A percentile compares a stretch with the other conserved stretches of the same genome.
These are phyloP conservation scores for Ceratina japonica DNA, from an alignment of 1,140 invertebrate species.

Conservation along the genomic window DNA sequence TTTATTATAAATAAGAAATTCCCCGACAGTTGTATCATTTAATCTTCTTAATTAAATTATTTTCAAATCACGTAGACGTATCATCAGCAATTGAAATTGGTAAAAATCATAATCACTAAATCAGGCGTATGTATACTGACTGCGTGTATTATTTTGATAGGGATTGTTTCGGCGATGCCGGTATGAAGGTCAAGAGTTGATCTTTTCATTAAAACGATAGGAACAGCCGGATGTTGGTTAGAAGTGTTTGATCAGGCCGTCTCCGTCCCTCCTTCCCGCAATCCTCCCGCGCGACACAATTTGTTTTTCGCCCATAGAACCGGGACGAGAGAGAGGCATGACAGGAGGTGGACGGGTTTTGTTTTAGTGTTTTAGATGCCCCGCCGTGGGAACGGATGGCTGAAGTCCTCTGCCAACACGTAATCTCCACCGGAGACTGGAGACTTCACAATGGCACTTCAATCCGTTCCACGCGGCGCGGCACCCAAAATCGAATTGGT, in stretches of 20 bases:
- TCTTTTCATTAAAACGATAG: constrained; percentile 47
- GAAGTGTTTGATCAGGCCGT: constrained; percentile 65
- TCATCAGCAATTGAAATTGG: no score
- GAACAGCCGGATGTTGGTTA: constrained; percentile 51
- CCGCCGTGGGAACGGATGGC: constrained; percentile 72
- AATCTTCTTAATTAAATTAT: not conserved
- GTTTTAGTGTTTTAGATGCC: constrained; percentile 74
- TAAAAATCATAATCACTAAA: constrained; percentile 23
- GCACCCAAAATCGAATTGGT: constrained; percentile 4
- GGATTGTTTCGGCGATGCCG: constrained; percentile 34
- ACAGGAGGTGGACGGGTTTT: constrained; percentile 62
- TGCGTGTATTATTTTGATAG: not conserved
- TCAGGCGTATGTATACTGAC: not conserved
- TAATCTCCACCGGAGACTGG: constrained; percentile 51
- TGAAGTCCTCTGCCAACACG: constrained; percentile 40
- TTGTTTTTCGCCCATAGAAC: constrained; percentile 61
- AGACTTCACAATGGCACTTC: constrained; percentile 61
- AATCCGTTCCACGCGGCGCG: constrained; percentile 1
- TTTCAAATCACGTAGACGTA: not conserved
- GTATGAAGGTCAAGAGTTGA: constrained; percentile 50
- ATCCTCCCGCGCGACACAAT: constrained; percentile 62
- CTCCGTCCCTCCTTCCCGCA: constrained; percentile 44
- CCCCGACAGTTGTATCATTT: no score
- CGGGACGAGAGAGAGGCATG: constrained; percentile 16
- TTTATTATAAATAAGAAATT: no score